Evolutionary conservation across 2,888 invertebrate species (phyloP).

Genomic region (Mystacides longicornis): DNA sequence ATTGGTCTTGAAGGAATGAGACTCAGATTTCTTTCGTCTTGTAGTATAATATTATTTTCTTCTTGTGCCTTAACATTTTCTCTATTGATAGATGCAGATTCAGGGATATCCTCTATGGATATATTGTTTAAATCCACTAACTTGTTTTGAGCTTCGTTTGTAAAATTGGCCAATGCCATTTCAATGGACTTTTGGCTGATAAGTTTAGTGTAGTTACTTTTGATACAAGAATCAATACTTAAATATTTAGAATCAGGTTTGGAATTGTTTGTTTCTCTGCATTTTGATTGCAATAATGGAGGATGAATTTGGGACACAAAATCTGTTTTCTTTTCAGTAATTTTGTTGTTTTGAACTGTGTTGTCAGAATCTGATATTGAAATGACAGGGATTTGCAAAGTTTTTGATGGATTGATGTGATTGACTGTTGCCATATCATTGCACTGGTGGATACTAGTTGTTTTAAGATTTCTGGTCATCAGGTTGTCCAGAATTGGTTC

Average conservation of each 20-base stretch:
- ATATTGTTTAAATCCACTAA: constrained; percentile 24
- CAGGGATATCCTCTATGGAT: constrained; percentile 25
- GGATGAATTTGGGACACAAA: not conserved
- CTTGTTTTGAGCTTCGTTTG: constrained; percentile 31
- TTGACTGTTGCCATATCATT: not conserved
- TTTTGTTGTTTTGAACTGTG: constrained; percentile 8
- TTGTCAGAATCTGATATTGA: constrained; percentile 21
- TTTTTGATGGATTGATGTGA: constrained; percentile 21
- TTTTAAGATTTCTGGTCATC: not conserved
- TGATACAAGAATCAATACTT: constrained; percentile 13
- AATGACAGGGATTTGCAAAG: constrained; percentile 29
- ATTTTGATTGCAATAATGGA: not conserved
- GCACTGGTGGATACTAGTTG: too few species aligned
- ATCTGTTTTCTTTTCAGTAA: not conserved
- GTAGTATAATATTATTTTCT: not conserved
- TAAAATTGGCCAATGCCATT: constrained; percentile 41
- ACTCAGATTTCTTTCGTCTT: not conserved
- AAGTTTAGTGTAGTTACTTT: constrained; percentile 26
- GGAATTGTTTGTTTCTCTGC: not conserved
- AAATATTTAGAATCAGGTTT: constrained; percentile 12
- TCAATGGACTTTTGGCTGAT: constrained; percentile 46
- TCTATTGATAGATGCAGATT: constrained; percentile 8
- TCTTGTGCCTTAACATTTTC: not conserved
- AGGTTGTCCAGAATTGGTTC: not conserved
- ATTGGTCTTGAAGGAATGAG: not conserved